Percentiles rank a stretch among this genome's conserved stretches.
These are phyloP conservation scores for Tinea semifulvella DNA, from an alignment of 2,888 invertebrate species.

Conservation along the genomic window DNA sequence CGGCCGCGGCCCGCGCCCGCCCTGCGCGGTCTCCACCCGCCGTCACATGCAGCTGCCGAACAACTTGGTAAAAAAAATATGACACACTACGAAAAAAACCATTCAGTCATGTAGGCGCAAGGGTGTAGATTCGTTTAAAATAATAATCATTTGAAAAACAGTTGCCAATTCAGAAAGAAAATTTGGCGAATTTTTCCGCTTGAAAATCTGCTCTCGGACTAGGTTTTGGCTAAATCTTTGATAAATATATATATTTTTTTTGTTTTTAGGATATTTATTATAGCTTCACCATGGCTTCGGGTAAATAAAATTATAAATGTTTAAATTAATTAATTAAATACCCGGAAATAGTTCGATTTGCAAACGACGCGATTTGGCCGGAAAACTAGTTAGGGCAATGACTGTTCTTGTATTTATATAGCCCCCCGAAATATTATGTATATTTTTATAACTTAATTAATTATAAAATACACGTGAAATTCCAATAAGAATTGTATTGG, in stretches of 20 bases:
- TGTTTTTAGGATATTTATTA: neutral
- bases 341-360: neutral
- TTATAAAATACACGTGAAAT: too few relatives aligned
- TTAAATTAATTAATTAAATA: slow-evolving; percentile 4
- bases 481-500: too few relatives aligned
- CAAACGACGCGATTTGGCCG: neutral
- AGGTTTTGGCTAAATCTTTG: slow-evolving; percentile 19
- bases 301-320: neutral
- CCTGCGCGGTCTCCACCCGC: slow-evolving; percentile 34
- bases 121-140: slow-evolving; percentile 28
- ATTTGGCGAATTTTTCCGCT: slow-evolving; percentile 55
- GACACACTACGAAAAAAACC: slow-evolving; percentile 33
- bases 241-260: neutral
- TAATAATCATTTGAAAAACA: slow-evolving; percentile 28
- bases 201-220: slow-evolving; percentile 24
- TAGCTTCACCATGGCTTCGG: neutral
- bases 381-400: neutral
- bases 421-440: neutral
- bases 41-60: slow-evolving; percentile 25
- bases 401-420: neutral
- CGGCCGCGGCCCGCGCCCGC: slow-evolving; percentile 22
- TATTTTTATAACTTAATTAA: slow-evolving; percentile 2
- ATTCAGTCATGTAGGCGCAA: slow-evolving; percentile 45
- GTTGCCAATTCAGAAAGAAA: slow-evolving; percentile 36
- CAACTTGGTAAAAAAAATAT: slow-evolving; percentile 32